A percentile compares a stretch with the other conserved stretches of the same genome.
These are phyloP conservation scores for Morpho helenor DNA, from an alignment of 2,888 invertebrate species.

Conservation along the genomic window DNA sequence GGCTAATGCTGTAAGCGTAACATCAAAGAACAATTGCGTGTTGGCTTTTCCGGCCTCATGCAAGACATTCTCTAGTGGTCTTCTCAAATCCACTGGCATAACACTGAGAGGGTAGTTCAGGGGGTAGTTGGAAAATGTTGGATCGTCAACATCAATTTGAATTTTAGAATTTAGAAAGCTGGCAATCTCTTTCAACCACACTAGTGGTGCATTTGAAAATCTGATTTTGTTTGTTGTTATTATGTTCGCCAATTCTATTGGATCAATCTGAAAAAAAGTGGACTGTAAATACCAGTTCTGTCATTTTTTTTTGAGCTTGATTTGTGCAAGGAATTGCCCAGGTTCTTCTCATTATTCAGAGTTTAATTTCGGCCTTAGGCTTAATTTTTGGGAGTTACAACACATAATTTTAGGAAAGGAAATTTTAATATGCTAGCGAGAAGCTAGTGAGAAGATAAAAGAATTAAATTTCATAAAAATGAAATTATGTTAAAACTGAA, in stretches of 20 bases:
- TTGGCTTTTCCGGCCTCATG: conserved; percentile 81
- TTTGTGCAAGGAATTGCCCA: too few relatives aligned
- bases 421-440: neutral
- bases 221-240: conserved; percentile 79
- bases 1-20: conserved; percentile 83
- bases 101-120: conserved; percentile 78
- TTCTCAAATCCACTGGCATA: conserved; percentile 65
- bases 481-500: too few relatives aligned
- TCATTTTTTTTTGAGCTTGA: too few relatives aligned
- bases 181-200: conserved; percentile 84
- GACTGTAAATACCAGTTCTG: too few relatives aligned
- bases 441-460: too few relatives aligned
- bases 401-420: neutral
- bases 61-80: conserved; percentile 67
- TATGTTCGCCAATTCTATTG: conserved; percentile 72
- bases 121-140: conserved; percentile 77
- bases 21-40: conserved; percentile 84
- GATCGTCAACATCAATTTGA: conserved; percentile 81
- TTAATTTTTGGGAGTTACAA: too few relatives aligned
- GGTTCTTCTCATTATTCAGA: too few relatives aligned
- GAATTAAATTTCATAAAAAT: too few relatives aligned
- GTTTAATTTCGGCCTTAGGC: too few relatives aligned
- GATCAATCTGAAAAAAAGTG: conserved; percentile 76
- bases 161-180: conserved; percentile 81
- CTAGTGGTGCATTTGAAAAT: conserved; percentile 84